Percentiles rank a stretch among this genome's conserved stretches.
phyloP scores from a whole-genome alignment of 2,797 vertebrate genomes.

The Coregonus suidteri region DNA sequence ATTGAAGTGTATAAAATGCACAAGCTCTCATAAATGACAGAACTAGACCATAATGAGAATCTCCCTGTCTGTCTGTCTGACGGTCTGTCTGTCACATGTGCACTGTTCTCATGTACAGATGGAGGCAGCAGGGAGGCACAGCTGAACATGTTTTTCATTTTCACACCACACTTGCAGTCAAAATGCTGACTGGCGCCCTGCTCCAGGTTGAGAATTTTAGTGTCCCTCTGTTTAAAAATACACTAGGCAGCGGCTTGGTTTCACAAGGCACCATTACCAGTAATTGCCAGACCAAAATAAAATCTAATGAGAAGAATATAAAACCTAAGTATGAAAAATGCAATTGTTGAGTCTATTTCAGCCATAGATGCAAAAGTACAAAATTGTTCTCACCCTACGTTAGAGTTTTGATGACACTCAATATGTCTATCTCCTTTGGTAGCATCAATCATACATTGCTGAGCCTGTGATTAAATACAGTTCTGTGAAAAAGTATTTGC shows the following conservation, averaged over 20 bases:
- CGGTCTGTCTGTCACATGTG: not conserved
- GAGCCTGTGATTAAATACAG: not conserved
- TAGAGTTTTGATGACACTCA: not conserved
- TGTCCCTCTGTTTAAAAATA: slow-evolving; percentile 53
- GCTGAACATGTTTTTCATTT: slow-evolving; percentile 49
- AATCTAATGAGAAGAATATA: slow-evolving; percentile 41
- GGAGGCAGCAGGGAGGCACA: slow-evolving; percentile 22
- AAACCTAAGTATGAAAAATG: slow-evolving; percentile 28
- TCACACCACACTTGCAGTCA: slow-evolving; percentile 49
- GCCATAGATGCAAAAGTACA: slow-evolving; percentile 40
- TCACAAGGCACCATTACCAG: slow-evolving; percentile 28
- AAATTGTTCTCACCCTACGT: not conserved
- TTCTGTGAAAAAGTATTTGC: not conserved
- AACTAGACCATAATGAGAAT: not conserved
- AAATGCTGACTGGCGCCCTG: slow-evolving; percentile 44
- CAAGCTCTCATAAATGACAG: not conserved
- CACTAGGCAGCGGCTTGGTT: slow-evolving; percentile 43
- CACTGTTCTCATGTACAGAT: slow-evolving; percentile 31
- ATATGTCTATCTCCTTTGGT: not conserved
- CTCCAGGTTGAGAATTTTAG: slow-evolving; percentile 49
- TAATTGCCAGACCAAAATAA: slow-evolving; percentile 27
- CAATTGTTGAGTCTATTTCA: slow-evolving; percentile 14
- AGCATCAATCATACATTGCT: not conserved
- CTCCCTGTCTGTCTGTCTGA: not conserved
- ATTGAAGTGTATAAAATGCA: not conserved